Evolutionary conservation across 2,888 invertebrate species (phyloP), one percentile per base, ranked within the genome.

Genomic region (Drosophila picticornis): DNA sequence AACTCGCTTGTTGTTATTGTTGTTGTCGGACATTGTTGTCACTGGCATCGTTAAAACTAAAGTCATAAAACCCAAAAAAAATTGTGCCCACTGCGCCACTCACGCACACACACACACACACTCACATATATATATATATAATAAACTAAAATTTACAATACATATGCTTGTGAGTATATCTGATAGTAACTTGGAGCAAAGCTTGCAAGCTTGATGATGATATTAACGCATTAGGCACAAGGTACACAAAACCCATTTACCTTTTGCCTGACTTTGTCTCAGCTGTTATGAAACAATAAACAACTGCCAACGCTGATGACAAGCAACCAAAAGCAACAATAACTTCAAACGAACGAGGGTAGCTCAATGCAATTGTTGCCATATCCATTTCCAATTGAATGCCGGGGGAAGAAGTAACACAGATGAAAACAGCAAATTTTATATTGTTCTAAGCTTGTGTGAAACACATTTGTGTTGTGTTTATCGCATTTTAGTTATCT

Each of bases 171-270:
- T 38, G 38, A 38, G 46, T 64, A 38, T 67, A 56, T 58, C 51
- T 66, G 60, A 64, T 64, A 52, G 58, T 72, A 59, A 48, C 60
- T 66, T 50, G 72, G 72, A 76, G 76, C 62, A 50, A 25, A 55
- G 63, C 73, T 62, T 65, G 72, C 65, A 71, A 67, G 75, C 72
- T 51, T 77, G 83, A 78, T 87, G 88, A 85, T 87, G 83, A 88
- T 87, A 84, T 84, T 88, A 87, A 86, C 81, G 87, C 89, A 88
- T 87, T 87, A 89, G 87, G 89, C 83, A 88, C 89, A 87, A 87
- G 87, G 87, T 87, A 87, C 89, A 87, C 84, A 84, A 88, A 79
- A 88, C 87, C 87, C 87, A 87, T 86, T 88, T 86, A 83, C 81
- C 83, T 75, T 80, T 77, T 80, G 77, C 68, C 81, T 82, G 77